Conservation (phyloP, 64 coral and sea anemone genomes). For the Actinia tenebrosa region DNA sequence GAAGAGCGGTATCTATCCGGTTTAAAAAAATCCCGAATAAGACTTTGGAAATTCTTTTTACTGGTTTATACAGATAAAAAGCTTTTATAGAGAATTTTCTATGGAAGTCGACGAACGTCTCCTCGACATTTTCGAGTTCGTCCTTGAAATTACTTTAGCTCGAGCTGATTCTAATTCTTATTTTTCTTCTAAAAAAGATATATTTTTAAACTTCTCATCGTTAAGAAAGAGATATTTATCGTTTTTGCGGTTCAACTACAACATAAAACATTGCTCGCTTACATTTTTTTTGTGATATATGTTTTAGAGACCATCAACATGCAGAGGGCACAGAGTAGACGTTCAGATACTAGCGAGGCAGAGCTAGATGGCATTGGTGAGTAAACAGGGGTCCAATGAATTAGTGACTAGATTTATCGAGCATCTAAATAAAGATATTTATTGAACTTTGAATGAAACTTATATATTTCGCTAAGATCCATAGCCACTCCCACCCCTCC, state of each 20-base stretch:
- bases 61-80: background rate
- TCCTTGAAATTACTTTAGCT: background rate
- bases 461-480: background rate
- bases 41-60: background rate
- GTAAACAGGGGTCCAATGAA: background rate
- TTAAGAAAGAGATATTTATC: background rate
- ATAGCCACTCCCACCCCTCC: background rate
- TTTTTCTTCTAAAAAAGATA: background rate
- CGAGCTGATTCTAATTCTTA: background rate
- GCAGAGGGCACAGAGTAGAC: slow-evolving; percentile 81
- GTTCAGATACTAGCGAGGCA: slow-evolving; percentile 82
- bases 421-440: background rate
- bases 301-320: slow-evolving; percentile 13
- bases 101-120: background rate
- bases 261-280: no score
- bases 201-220: no score
- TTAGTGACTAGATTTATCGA: background rate
- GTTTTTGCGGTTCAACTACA: background rate
- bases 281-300: background rate
- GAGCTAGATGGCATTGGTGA: slow-evolving; percentile 88
- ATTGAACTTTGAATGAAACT: background rate
- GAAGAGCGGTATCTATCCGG: background rate
- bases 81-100: background rate
- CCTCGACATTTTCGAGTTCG: background rate
- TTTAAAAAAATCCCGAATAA: background rate